Base-by-base conservation (phyloP, 2,113 vertebrate genomes). In the Seriola aureovittata region DNA sequence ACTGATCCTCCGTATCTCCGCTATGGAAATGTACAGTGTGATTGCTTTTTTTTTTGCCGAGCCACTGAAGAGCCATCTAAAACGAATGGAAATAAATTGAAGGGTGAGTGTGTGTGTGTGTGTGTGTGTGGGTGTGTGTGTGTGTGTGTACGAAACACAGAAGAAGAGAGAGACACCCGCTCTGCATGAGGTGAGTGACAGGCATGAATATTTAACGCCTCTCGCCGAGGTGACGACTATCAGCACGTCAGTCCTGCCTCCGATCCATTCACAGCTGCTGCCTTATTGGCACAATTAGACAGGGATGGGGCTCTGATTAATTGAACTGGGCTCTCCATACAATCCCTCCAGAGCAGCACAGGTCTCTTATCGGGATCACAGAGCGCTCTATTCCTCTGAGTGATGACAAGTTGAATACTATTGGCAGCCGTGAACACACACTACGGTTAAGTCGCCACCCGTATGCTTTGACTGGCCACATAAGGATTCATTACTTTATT, bases 151-250 rank as follows among this genome's bases (percentile, higher is more conserved):
- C 17, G 34, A 42, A 55, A 3, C 32, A n/a, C 21, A 74, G 23
- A 62, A 25, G 57, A 34, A 69, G 58, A 78, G 57, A 81, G 82
- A 67, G 59, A 64, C 50, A 68, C 54, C 63, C 25, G 40, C 85
- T 0, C 91, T 29, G 67, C 88, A 86, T 54, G 84, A 84, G 86
- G 88, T 90, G 91, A 95, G 84, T 91, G 92, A 92, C 93, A 89
- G 80, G 57, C 91, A 92, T 95, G 90, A 94, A 95, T 95, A 94
- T 94, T 94, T 94, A 90, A 94, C 80, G 80, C 32, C 72, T 85
- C 85, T 87, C 82, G 73, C 90, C 77, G 90, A 82, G 87, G 89
- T 92, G 93, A 93, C 89, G 86, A 87, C 84, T 71, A 74, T 88
- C 80, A 83, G 87, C 75, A 3, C 68, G 54, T 91, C 92, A 83